phyloP scores from a whole-genome alignment of 2,888 invertebrate genomes.

The Morpho deidamia region DNA sequence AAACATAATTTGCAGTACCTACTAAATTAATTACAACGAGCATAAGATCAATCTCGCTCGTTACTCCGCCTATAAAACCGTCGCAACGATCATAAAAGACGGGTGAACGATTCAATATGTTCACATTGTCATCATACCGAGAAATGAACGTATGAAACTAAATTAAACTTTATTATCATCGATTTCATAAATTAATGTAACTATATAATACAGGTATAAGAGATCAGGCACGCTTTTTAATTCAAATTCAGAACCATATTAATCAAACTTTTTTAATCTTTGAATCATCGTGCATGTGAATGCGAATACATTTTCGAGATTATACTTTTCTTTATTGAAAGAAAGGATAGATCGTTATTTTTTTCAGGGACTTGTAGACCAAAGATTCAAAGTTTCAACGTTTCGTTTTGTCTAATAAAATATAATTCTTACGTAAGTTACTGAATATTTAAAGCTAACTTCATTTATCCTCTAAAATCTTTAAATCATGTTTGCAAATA shows the following conservation, averaged over 20 bases:
- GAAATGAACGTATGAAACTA: conserved; percentile 48
- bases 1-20: conserved; percentile 16
- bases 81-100: conserved; percentile 46
- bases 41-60: conserved; percentile 31
- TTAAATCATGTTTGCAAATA: too few species aligned
- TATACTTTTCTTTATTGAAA: too few species aligned
- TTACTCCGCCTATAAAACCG: conserved; percentile 48
- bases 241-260: background rate
- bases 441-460: too few species aligned
- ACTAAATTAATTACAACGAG: conserved; percentile 34
- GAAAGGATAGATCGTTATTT: too few species aligned
- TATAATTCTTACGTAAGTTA: too few species aligned
- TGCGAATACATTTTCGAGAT: too few species aligned
- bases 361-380: too few species aligned
- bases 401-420: too few species aligned
- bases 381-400: too few species aligned
- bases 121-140: conserved; percentile 50
- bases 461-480: too few species aligned
- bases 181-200: conserved; percentile 26
- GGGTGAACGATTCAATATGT: conserved; percentile 63
- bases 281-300: too few species aligned
- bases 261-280: too few species aligned
- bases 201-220: conserved; percentile 14
- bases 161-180: conserved; percentile 55
- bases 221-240: conserved; percentile 13